Evolutionary conservation across 2,888 invertebrate genomes (phyloP), one percentile per base, ranked within the genome.

Genomic region (Troides helena): DNA sequence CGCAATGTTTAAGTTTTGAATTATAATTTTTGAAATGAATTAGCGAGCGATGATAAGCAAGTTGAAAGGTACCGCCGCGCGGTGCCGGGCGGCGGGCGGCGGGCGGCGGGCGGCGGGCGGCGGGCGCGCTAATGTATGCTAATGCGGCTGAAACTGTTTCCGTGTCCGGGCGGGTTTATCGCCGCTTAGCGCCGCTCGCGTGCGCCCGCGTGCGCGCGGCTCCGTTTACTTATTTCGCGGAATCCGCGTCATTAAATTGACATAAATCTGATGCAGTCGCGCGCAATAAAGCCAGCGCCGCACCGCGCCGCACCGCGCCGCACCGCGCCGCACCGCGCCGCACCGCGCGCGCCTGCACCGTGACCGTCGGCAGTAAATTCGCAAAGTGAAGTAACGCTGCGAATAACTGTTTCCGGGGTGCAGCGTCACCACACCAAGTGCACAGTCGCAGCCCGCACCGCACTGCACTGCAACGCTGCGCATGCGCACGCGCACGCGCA

Each of bases 301-400:
- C 53, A 17, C 18, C 18, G 18, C 17, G 53, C 53, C 53, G 53
- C 53, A 5, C 12, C 53, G 5, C 3, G 53, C 21, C 21, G 21
- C 21, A 21, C 21, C 21, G 3, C 3, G 36, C 8, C 3, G 12
- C 50, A 14, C 36, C 50, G 50, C 50, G 50, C 50, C 50, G 17
- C 18, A 39, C 50, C 53, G 64, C 65, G 57, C 25, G 72, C 72
- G 39, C 71, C 53, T 58, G 72, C 8, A 71, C 43, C 71, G 18
- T 12, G 62, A 10, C 21, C 30, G 30, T 3, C 30, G 30, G 30
- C 30, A 30, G 30, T 30, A 30, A 30, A 30, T 30, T 30, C 30
- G 30, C 30, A 30, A 30, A 30, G 30, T 30, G 5, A 30, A 30
- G 30, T 30, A 30, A 30, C 5, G 30, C 30, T 30, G 30, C 30